A percentile compares a stretch with the other conserved stretches of the same genome.
Conservation (phyloP, 2,888 invertebrate genomes). For the Rhimphoctona megacephalus region DNA sequence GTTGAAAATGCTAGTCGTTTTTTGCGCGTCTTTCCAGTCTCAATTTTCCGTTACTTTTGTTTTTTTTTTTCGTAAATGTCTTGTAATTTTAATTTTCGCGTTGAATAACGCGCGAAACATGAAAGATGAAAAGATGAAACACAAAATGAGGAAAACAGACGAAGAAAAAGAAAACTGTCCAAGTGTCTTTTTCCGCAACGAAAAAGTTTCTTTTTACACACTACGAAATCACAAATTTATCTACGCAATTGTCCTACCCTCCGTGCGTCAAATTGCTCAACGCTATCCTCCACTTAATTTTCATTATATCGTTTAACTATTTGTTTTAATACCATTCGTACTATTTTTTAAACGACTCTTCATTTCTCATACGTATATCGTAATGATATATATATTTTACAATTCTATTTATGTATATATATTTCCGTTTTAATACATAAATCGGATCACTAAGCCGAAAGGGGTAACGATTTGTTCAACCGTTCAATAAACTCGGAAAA, state of each 20-base stretch:
- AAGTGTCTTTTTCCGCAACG: slow-evolving; percentile 61
- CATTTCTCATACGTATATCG: slow-evolving; percentile 29
- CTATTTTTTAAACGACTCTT: slow-evolving; percentile 45
- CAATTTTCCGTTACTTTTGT: slow-evolving; percentile 14
- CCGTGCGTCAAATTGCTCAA: slow-evolving; percentile 50
- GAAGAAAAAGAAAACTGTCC: slow-evolving; percentile 45
- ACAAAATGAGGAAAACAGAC: too few relatives aligned
- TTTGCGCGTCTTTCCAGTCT: slow-evolving; percentile 14
- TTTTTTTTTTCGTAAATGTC: slow-evolving; percentile 9
- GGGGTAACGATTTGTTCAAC: slow-evolving; percentile 8
- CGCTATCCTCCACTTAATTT: slow-evolving; percentile 53
- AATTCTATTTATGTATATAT: slow-evolving; percentile 42
- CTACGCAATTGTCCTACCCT: slow-evolving; percentile 61
- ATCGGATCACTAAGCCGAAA: slow-evolving; percentile 40
- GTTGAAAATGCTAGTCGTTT: slow-evolving; percentile 60
- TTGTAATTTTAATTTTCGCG: slow-evolving; percentile 1
- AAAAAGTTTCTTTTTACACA: slow-evolving; percentile 21
- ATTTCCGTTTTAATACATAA: slow-evolving; percentile 29
- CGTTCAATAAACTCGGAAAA: background rate
- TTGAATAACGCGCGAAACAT: background rate
- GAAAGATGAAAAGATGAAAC: background rate
- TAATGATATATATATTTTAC: slow-evolving; percentile 29
- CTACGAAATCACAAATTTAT: slow-evolving; percentile 50
- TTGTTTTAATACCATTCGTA: slow-evolving; percentile 43
- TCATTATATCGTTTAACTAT: slow-evolving; percentile 53